phyloP scores from a whole-genome alignment of 2,888 invertebrate species.

The Poecilus cupreus region DNA sequence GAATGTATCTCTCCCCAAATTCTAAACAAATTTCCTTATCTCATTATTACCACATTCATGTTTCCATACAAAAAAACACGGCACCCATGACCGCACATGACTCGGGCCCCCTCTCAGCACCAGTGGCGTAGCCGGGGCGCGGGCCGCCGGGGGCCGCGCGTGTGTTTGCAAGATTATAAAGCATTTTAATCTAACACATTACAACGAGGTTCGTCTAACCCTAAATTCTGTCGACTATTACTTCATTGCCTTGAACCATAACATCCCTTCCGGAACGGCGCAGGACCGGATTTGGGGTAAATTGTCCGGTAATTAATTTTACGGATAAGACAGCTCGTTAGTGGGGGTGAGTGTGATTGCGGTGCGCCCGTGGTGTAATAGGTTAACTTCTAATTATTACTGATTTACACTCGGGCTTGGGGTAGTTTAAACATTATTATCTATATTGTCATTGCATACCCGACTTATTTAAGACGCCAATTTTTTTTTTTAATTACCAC shows the following conservation, averaged over 20 bases:
- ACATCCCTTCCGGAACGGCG: slow-evolving; percentile 51
- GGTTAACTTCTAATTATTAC: neutral
- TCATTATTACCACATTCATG: neutral
- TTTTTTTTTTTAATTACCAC: no score
- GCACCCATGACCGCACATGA: neutral
- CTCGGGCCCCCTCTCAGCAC: neutral
- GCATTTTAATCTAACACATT: slow-evolving; percentile 57
- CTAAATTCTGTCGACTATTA: slow-evolving; percentile 57
- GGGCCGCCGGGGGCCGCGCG: slow-evolving; percentile 1
- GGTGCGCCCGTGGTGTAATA: neutral
- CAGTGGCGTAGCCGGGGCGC: neutral
- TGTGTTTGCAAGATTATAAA: slow-evolving; percentile 51
- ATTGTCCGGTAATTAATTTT: slow-evolving; percentile 32
- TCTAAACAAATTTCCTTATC: neutral
- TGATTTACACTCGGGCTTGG: no score
- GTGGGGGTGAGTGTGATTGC: neutral
- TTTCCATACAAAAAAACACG: neutral
- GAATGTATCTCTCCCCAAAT: neutral
- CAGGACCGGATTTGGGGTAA: slow-evolving; percentile 38
- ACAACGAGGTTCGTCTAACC: slow-evolving; percentile 49
- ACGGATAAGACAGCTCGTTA: neutral
- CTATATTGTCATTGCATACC: neutral
- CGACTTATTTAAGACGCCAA: no score
- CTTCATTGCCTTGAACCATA: slow-evolving; percentile 57
- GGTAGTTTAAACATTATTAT: neutral